phyloP scores from a whole-genome alignment of 2,797 vertebrate species.

The Carcharodon carcharias region DNA sequence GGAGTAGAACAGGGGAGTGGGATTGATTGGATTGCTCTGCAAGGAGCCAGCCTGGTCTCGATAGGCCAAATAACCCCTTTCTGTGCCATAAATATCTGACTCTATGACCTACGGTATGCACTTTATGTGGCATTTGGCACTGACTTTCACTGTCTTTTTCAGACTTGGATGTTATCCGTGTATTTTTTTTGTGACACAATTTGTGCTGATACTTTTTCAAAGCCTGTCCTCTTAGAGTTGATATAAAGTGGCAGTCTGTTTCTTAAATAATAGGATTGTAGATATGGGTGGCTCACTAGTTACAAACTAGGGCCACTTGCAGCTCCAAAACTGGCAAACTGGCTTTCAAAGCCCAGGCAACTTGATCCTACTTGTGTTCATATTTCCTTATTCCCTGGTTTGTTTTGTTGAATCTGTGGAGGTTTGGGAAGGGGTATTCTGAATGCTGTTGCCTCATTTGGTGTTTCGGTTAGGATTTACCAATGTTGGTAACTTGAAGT shows the following conservation, averaged over 20 bases:
- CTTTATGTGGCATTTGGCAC: not conserved
- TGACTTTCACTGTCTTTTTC: not conserved
- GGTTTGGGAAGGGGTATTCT: not conserved
- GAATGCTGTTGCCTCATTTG: not conserved
- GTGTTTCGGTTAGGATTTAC: not conserved
- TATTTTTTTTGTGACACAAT: not conserved
- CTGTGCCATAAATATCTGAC: too few relatives aligned
- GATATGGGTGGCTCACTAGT: not conserved
- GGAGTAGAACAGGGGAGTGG: too few relatives aligned
- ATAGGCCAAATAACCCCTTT: too few relatives aligned
- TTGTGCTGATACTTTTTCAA: not conserved
- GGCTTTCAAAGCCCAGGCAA: not conserved
- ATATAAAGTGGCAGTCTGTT: not conserved
- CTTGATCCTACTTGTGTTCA: not conserved
- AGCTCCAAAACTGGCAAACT: not conserved
- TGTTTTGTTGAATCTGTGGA: not conserved
- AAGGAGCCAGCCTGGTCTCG: too few relatives aligned
- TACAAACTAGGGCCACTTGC: not conserved
- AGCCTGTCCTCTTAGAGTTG: not conserved
- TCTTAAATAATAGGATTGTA: not conserved
- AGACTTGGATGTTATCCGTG: not conserved
- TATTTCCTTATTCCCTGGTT: not conserved
- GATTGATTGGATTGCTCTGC: too few relatives aligned
- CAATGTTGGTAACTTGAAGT: not conserved
- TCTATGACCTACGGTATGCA: not conserved